These are phyloP conservation scores for Betta splendens DNA, from an alignment of 2,797 vertebrate species.

Conservation along the genomic window DNA sequence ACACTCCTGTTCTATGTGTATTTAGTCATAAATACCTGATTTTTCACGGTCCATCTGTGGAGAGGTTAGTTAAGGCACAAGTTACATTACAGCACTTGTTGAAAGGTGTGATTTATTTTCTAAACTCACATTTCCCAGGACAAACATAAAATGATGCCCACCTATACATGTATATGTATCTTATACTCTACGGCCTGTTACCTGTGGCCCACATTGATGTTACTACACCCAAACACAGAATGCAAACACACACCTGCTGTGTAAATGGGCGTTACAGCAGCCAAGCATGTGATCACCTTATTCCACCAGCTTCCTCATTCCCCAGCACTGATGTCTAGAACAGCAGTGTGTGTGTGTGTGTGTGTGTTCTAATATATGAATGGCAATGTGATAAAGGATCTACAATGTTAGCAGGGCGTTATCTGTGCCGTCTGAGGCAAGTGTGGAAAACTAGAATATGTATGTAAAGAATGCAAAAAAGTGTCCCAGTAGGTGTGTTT, in stretches of 20 bases:
- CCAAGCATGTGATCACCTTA: conserved; percentile 20
- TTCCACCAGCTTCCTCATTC: conserved; percentile 64
- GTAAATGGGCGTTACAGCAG: conserved; percentile 20
- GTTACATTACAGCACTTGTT: too few species aligned
- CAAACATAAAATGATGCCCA: conserved; percentile 5
- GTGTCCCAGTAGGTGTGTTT: not conserved
- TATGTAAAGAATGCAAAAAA: not conserved
- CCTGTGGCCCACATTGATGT: conserved; percentile 20
- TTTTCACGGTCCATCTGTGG: too few species aligned
- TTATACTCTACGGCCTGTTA: conserved; percentile 1
- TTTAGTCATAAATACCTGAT: too few species aligned
- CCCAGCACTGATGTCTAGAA: conserved; percentile 12
- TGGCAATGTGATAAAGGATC: too few species aligned
- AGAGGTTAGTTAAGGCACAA: too few species aligned
- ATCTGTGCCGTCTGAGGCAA: not conserved
- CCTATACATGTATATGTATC: not conserved
- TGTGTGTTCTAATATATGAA: too few species aligned
- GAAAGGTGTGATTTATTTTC: too few species aligned
- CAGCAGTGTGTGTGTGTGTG: not conserved
- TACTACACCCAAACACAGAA: conserved; percentile 14
- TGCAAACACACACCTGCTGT: conserved; percentile 9
- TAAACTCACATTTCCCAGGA: not conserved
- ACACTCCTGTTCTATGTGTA: too few species aligned
- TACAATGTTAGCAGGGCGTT: too few species aligned
- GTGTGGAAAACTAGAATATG: not conserved